Evolutionary conservation across 2,113 vertebrate species (phyloP).

Genomic region (Dasyornis broadbenti): DNA sequence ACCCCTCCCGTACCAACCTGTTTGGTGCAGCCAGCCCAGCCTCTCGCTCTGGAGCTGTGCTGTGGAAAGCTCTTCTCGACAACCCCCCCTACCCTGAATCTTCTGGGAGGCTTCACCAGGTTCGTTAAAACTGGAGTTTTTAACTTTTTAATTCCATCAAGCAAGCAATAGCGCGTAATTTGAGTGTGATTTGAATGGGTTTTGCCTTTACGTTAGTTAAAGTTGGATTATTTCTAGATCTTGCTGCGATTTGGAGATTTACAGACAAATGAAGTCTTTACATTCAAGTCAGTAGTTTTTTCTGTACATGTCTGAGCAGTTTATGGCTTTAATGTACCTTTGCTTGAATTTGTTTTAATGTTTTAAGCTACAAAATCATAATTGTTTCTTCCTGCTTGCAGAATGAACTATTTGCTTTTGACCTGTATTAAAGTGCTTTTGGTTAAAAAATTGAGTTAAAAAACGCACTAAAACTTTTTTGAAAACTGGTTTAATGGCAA

Average conservation of each 20-base stretch:
- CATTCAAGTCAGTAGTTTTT: not conserved
- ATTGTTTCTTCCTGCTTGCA: not conserved
- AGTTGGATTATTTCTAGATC: not conserved
- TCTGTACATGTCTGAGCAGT: not conserved
- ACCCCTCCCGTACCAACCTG: too few species aligned
- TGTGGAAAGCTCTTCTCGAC: not conserved
- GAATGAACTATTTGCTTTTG: not conserved
- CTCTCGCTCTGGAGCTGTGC: rapidly evolving
- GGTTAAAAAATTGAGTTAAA: not conserved
- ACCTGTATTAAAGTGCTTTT: not conserved
- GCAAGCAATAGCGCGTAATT: not conserved
- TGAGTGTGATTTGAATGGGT: not conserved
- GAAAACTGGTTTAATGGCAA: not conserved
- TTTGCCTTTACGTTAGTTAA: not conserved
- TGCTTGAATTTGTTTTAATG: not conserved
- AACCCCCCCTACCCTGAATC: not conserved
- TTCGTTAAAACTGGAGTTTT: not conserved
- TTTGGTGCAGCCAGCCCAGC: not conserved
- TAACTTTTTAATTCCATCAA: not conserved
- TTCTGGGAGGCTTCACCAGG: not conserved
- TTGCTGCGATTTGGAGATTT: not conserved
- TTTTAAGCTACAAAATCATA: not conserved
- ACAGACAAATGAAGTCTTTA: not conserved
- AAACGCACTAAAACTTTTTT: not conserved
- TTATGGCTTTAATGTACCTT: not conserved